phyloP scores from a whole-genome alignment of 23 tunicate species.

The Halocynthia aurantium region DNA sequence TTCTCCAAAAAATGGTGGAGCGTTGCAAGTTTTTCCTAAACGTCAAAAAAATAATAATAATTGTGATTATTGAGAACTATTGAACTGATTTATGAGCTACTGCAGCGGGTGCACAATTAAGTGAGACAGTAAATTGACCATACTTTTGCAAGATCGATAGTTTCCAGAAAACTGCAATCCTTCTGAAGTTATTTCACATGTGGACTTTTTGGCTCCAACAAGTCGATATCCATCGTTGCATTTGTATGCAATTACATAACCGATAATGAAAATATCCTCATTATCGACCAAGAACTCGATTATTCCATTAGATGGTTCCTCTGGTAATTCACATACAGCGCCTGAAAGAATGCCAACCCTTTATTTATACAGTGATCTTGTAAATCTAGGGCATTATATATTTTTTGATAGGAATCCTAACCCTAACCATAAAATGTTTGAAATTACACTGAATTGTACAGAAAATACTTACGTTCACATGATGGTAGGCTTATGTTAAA shows the following conservation, averaged over 20 bases:
- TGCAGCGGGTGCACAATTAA: no score
- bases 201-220: conserved; percentile 4
- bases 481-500: no score
- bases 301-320: conserved; percentile 6
- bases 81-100: no score
- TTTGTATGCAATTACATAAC: conserved; percentile 6
- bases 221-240: conserved; percentile 24
- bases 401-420: no score
- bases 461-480: no score
- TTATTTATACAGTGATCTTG: neutral
- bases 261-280: conserved; percentile 6
- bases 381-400: neutral
- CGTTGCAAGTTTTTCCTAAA: conserved; percentile 1
- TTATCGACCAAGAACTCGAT: neutral
- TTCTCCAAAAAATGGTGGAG: neutral
- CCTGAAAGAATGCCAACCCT: neutral
- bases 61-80: neutral
- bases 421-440: no score
- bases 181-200: conserved; percentile 1
- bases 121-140: no score
- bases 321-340: conserved; percentile 4
- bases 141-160: neutral
- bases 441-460: no score
- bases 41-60: neutral
- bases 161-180: neutral